phyloP scores from a whole-genome alignment of 2,888 invertebrate species.

The Lepas anatifera region DNA sequence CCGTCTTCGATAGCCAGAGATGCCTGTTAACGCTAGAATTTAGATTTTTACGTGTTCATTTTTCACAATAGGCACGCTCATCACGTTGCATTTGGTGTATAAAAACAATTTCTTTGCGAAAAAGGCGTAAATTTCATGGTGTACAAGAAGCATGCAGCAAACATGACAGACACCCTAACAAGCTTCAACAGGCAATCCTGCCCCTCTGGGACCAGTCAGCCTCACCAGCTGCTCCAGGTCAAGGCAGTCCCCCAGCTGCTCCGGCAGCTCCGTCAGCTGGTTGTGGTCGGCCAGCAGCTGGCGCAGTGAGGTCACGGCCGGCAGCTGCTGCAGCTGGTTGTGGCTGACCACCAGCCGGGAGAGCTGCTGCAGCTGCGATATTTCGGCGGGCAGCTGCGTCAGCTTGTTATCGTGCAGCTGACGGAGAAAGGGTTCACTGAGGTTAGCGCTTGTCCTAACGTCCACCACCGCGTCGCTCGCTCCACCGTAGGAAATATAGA shows the following conservation, averaged over 20 bases:
- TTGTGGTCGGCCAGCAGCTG: constrained; percentile 65
- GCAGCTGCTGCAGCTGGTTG: constrained; percentile 54
- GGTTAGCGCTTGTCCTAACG: too few relatives aligned
- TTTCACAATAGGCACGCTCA: too few relatives aligned
- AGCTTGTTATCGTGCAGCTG: constrained; percentile 77
- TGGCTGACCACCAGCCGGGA: constrained; percentile 58
- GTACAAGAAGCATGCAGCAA: too few relatives aligned
- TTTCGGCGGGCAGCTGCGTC: constrained; percentile 53
- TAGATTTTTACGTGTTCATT: too few relatives aligned
- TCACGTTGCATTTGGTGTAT: too few relatives aligned
- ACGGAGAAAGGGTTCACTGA: constrained; percentile 9
- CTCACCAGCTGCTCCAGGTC: constrained; percentile 62
- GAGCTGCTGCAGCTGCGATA: constrained; percentile 55
- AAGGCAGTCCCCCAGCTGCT: constrained; percentile 62
- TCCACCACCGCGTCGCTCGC: too few relatives aligned
- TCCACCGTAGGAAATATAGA: too few relatives aligned
- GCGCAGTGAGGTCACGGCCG: constrained; percentile 53
- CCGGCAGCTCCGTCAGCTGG: constrained; percentile 49
- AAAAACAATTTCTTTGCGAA: too few relatives aligned
- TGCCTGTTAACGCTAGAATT: too few relatives aligned
- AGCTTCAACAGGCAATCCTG: constrained; percentile 1
- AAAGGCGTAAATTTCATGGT: too few relatives aligned
- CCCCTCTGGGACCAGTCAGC: not conserved
- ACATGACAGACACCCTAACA: too few relatives aligned
- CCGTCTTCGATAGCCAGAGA: too few relatives aligned